Evolutionary conservation across 2,888 invertebrate species (phyloP).

Genomic region (Timandra comae): DNA sequence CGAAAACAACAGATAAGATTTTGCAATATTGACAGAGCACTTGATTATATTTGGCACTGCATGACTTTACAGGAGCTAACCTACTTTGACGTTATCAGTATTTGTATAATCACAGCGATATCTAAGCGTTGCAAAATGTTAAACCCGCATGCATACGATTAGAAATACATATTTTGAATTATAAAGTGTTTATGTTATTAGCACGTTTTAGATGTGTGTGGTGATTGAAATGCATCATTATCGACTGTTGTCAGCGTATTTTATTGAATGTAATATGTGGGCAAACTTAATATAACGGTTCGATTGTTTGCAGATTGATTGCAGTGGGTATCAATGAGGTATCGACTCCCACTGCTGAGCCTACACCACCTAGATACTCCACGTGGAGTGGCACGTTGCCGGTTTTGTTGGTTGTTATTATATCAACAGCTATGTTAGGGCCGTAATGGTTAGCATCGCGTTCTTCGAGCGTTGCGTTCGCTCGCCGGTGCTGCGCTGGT

Average conservation of each 20-base stretch:
- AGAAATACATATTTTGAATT: conserved; percentile 7
- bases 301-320: conserved; percentile 48
- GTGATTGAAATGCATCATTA: conserved; percentile 3
- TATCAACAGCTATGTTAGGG: conserved; percentile 23
- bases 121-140: conserved; percentile 47
- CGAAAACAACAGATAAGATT: conserved; percentile 58
- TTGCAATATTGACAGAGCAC: conserved; percentile 60
- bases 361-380: conserved; percentile 11
- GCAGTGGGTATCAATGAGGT: conserved; percentile 24
- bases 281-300: conserved; percentile 24
- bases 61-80: conserved; percentile 64
- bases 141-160: conserved; percentile 19
- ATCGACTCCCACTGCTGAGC: conserved; percentile 13
- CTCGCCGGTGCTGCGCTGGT: conserved; percentile 37
- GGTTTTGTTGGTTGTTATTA: conserved; percentile 21
- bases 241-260: not conserved
- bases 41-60: conserved; percentile 68
- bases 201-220: conserved; percentile 1
- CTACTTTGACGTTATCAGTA: conserved; percentile 65
- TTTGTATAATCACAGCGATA: conserved; percentile 51
- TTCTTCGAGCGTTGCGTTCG: conserved; percentile 28
- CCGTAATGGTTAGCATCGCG: conserved; percentile 45
- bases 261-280: conserved; percentile 19
- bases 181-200: conserved; percentile 1
- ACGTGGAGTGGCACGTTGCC: conserved; percentile 18